Conservation (phyloP, 2,113 vertebrate species). For the Sapajus apella region DNA sequence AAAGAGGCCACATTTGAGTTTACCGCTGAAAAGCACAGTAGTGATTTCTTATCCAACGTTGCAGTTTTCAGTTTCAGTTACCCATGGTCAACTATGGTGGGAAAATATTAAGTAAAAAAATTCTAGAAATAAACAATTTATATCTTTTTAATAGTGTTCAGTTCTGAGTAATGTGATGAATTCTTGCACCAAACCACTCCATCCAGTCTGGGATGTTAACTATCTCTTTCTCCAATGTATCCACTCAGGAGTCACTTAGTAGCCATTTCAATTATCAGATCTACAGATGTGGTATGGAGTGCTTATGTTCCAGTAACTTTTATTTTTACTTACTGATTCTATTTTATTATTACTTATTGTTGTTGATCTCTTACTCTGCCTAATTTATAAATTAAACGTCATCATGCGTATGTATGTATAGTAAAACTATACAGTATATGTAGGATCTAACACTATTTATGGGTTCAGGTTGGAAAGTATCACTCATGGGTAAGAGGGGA, state of each 20-base stretch:
- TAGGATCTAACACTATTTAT: background rate
- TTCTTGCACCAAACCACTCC: background rate
- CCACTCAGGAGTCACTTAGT: no score
- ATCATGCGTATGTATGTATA: background rate
- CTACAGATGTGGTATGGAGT: background rate
- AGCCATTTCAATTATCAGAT: background rate
- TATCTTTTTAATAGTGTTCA: background rate
- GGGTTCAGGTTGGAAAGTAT: background rate
- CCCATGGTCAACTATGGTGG: background rate
- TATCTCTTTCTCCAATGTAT: background rate
- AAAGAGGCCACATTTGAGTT: background rate
- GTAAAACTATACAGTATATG: background rate
- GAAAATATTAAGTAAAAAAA: background rate
- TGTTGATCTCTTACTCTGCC: background rate
- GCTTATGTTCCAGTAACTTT: background rate
- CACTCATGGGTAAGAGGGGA: background rate
- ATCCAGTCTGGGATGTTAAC: background rate
- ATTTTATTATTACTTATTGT: background rate
- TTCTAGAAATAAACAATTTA: background rate
- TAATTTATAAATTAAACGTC: background rate
- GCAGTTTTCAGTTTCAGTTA: background rate
- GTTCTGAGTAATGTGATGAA: background rate
- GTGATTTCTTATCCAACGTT: background rate
- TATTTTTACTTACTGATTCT: background rate
- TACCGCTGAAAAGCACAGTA: background rate